Base-by-base conservation (phyloP, 2,113 vertebrate genomes). In the Aspidoscelis tigris region DNA sequence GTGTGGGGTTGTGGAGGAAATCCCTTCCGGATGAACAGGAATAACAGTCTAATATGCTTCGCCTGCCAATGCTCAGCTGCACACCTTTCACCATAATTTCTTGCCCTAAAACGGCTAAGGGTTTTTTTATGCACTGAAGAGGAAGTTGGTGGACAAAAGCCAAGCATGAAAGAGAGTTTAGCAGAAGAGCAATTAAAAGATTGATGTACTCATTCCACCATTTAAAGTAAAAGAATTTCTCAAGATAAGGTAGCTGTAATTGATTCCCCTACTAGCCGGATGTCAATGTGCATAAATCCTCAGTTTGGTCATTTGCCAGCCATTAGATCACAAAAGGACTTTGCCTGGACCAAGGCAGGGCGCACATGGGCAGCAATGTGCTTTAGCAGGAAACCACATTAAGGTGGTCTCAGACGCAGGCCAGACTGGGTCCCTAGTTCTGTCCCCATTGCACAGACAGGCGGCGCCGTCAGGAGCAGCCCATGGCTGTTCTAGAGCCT, bases 151-250 rank as follows among this genome's bases (percentile, higher is more conserved):
- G n/a, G 20, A 82, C 82, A 75, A 43, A 55, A 26, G 61, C 61
- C 22, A 73, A 80, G 70, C 6, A 55, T 3, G 3, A 3, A 9
- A 9, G 33, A n/a, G 39, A 78, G 39, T 82, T 85, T 86, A 84
- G 66, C 55, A 80, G 86, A 78, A 86, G 21, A 11, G 8, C 76
- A 85, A 71, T 68, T 80, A 73, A 55, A 90, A 86, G 69, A 70
- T 84, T 68, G 72, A 88, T 70, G 7, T 22, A 73, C 72, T 33
- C 79, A 0, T 75, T 90, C 50, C 58, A 85, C 16, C 69, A 50
- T 70, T 76, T 70, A 84, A 68, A 78, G 12, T 66, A 26, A 77
- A 81, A 73, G 0, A 47, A 69, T 66, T 41, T 86, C 21, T 50
- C 66, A 65, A 78, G 41, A 64, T 73, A 47, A 12, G 66, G 61